Percentiles rank a stretch among this genome's conserved stretches.
These are phyloP conservation scores for Ctenoplectra terminalis DNA, from an alignment of 1,140 invertebrate genomes.

Conservation along the genomic window DNA sequence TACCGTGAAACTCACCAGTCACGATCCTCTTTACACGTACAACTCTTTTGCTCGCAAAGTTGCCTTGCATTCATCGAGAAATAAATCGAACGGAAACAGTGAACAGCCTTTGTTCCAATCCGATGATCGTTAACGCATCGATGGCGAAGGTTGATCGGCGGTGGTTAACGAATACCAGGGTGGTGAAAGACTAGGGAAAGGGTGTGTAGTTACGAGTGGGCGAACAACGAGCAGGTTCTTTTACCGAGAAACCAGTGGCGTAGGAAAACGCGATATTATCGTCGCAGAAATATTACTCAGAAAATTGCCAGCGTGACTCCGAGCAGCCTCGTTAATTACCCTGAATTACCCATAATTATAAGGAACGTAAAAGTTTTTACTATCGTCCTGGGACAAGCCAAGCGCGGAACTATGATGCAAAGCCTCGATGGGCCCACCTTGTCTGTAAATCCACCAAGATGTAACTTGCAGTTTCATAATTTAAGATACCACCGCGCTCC, in stretches of 20 bases:
- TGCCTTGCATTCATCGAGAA: too few species aligned
- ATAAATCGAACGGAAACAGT: too few species aligned
- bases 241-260: conserved; percentile 52
- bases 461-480: conserved; percentile 65
- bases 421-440: conserved; percentile 79
- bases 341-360: conserved; percentile 84
- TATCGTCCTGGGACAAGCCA: conserved; percentile 81
- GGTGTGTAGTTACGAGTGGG: conserved; percentile 8
- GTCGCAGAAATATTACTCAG: conserved; percentile 82
- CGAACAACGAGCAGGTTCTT: conserved; percentile 50
- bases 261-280: conserved; percentile 81
- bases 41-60: background rate
- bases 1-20: too few species aligned
- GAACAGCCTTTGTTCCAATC: too few species aligned
- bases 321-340: conserved; percentile 83
- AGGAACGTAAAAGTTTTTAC: conserved; percentile 83
- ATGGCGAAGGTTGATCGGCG: background rate
- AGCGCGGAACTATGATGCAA: conserved; percentile 78
- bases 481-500: conserved; percentile 11
- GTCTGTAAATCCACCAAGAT: conserved; percentile 79
- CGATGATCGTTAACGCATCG: too few species aligned
- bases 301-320: conserved; percentile 82
- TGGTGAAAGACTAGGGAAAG: background rate
- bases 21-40: too few species aligned
- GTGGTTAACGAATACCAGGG: background rate